phyloP scores from a whole-genome alignment of 2,888 invertebrate species.

The Diarsia dahlii region DNA sequence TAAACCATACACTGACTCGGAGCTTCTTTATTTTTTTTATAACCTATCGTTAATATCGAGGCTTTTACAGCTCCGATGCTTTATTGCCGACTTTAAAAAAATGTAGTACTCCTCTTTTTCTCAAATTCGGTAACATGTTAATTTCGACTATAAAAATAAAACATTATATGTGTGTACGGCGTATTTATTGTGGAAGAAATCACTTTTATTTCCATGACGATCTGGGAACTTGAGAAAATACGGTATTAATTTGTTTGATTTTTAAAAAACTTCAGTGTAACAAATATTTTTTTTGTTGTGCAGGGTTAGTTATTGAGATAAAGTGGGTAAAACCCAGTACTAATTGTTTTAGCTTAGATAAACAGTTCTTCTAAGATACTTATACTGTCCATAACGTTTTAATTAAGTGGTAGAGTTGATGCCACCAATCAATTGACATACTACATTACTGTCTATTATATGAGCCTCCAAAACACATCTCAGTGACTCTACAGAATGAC shows the following conservation, averaged over 20 bases:
- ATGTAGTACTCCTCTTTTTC: slow-evolving; percentile 69
- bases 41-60: slow-evolving; percentile 88
- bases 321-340: not conserved
- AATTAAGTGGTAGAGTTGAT: not conserved
- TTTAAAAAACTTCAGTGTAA: not conserved
- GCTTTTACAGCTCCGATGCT: slow-evolving; percentile 85
- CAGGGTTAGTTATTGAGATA: not conserved
- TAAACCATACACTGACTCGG: slow-evolving; percentile 82
- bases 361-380: not conserved
- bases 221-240: slow-evolving; percentile 23
- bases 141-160: slow-evolving; percentile 85
- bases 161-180: slow-evolving; percentile 66
- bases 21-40: slow-evolving; percentile 87
- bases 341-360: not conserved
- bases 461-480: no score
- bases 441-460: not conserved
- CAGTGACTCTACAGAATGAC: not conserved
- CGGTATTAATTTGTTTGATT: slow-evolving; percentile 2
- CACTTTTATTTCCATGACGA: slow-evolving; percentile 54
- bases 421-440: not conserved
- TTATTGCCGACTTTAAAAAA: slow-evolving; percentile 83
- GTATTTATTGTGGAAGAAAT: slow-evolving; percentile 62
- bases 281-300: not conserved
- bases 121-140: slow-evolving; percentile 86
- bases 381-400: not conserved